A percentile compares a stretch with the other conserved stretches of the same genome.
Conservation (phyloP, 2,113 vertebrate genomes). For the Physeter macrocephalus region DNA sequence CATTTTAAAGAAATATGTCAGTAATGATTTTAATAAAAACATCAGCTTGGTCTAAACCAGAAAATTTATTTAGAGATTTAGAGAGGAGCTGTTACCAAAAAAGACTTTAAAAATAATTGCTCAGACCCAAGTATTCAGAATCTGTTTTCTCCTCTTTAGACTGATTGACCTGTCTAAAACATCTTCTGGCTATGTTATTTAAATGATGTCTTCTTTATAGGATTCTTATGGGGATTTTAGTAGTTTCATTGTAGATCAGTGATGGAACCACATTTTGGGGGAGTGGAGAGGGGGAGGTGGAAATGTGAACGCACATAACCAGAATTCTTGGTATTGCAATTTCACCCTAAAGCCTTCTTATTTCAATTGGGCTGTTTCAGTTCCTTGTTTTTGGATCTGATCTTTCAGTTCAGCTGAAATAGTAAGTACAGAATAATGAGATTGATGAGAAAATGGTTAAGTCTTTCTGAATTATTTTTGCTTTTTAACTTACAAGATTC, state of each 20-base stretch:
- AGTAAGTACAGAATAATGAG: background rate
- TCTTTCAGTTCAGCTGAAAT: constrained; percentile 20
- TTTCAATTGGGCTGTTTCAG: background rate
- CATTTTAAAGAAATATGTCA: background rate
- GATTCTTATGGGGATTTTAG: background rate
- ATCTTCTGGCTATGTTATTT: background rate
- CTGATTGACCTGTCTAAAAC: background rate
- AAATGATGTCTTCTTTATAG: background rate
- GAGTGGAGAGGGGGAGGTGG: background rate
- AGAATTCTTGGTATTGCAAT: background rate
- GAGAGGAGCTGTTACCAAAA: background rate
- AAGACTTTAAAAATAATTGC: background rate
- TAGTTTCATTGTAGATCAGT: background rate
- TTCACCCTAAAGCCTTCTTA: background rate
- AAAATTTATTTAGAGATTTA: background rate
- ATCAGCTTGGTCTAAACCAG: background rate
- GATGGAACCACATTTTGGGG: background rate
- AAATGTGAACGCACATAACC: background rate
- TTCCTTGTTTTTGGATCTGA: background rate
- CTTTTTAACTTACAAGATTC: background rate
- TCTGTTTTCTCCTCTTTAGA: background rate
- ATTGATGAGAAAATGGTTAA: background rate
- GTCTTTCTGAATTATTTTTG: background rate
- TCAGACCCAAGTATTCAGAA: background rate
- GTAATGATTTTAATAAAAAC: background rate